Conservation (phyloP, 1,140 invertebrate genomes). For the Colletes latitarsis region DNA sequence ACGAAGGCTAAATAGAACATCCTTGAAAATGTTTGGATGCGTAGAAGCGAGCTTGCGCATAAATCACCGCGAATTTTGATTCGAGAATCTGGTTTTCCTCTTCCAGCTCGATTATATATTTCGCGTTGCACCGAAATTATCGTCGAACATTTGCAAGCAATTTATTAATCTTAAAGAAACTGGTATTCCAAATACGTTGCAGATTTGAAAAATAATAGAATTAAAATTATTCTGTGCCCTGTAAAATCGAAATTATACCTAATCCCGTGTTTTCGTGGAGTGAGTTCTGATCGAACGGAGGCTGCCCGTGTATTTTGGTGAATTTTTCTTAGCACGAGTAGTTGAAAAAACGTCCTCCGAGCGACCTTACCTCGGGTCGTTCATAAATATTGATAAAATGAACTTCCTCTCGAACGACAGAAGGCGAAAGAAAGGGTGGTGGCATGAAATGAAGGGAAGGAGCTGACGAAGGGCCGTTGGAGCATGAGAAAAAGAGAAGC, state of each 20-base stretch:
- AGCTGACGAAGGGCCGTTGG: neutral
- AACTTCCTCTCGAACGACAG: constrained; percentile 55
- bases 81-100: neutral
- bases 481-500: constrained; percentile 52
- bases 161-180: too few relatives aligned
- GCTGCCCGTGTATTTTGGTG: neutral
- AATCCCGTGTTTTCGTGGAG: neutral
- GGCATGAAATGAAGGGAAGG: constrained; percentile 41
- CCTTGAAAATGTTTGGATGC: neutral
- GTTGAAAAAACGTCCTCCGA: constrained; percentile 63
- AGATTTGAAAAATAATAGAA: too few relatives aligned
- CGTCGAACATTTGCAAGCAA: neutral
- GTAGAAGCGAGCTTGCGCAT: neutral
- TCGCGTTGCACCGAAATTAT: neutral
- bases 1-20: neutral
- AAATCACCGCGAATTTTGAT: neutral
- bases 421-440: constrained; percentile 59
- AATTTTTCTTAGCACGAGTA: neutral
- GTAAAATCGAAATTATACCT: too few relatives aligned
- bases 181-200: too few relatives aligned
- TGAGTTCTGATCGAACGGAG: neutral
- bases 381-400: constrained; percentile 74
- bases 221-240: too few relatives aligned
- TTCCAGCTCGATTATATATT: neutral
- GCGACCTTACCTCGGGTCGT: constrained; percentile 70